Percentiles rank a stretch among this genome's conserved stretches.
Conservation (phyloP, 1,140 invertebrate species). For the Orchesella cincta region DNA sequence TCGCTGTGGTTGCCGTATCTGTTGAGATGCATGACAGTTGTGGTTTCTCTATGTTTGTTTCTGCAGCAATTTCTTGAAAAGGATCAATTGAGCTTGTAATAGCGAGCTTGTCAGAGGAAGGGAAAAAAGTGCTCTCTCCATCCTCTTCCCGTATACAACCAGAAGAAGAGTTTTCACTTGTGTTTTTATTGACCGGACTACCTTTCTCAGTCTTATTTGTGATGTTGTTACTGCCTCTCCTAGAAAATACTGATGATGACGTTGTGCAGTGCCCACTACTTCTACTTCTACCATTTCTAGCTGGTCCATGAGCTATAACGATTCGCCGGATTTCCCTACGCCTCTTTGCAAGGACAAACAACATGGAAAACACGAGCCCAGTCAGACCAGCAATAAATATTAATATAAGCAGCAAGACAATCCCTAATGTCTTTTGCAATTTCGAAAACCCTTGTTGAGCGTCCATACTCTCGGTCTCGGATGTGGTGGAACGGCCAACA, state of each 20-base stretch:
- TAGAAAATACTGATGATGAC: no score
- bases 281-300: neutral
- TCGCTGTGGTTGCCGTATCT: neutral
- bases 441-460: constrained; percentile 23
- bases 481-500: neutral
- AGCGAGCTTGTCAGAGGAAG: neutral
- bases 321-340: constrained; percentile 16
- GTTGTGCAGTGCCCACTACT: neutral
- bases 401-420: constrained; percentile 45
- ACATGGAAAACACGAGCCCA: constrained; percentile 22
- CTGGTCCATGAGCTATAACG: constrained; percentile 6
- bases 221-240: neutral
- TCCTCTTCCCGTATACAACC: neutral
- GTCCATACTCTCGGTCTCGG: neutral
- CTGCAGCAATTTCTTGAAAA: constrained; percentile 2
- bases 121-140: neutral
- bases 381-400: constrained; percentile 45
- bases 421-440: constrained; percentile 41
- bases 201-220: neutral
- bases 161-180: neutral
- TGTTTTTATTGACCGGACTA: constrained; percentile 3
- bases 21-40: constrained; percentile 17
- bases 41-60: neutral
- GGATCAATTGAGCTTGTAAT: neutral
- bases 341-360: constrained; percentile 20